Percentiles rank a stretch among this genome's conserved stretches.
Conservation (phyloP, 2,888 invertebrate species). For the Osmoderma eremita region DNA sequence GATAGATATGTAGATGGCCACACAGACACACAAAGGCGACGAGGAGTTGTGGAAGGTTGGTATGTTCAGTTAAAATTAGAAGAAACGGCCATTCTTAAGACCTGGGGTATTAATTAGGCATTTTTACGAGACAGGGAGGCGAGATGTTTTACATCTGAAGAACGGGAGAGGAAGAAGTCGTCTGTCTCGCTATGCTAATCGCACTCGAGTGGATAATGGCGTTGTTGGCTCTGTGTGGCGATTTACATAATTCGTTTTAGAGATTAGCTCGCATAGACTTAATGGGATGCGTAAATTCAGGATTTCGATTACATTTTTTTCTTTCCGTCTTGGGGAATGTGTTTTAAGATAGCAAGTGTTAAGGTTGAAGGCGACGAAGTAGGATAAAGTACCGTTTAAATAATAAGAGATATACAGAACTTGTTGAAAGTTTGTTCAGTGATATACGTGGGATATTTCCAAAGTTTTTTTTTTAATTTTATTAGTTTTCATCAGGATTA, state of each 20-base stretch:
- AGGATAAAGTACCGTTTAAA: not conserved
- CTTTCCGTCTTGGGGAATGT: not conserved
- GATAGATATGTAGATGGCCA: not conserved
- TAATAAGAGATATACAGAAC: no score
- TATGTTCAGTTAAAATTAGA: slow-evolving; percentile 25
- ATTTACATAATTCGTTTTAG: slow-evolving; percentile 36
- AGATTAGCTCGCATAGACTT: slow-evolving; percentile 23
- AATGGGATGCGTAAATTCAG: slow-evolving; percentile 30
- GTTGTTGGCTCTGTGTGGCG: slow-evolving; percentile 24
- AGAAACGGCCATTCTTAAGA: slow-evolving; percentile 23
- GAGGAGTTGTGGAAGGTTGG: no score
- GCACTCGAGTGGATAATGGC: slow-evolving; percentile 10
- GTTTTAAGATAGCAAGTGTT: slow-evolving; percentile 20
- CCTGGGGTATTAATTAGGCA: slow-evolving; percentile 30
- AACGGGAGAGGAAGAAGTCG: slow-evolving; percentile 24
- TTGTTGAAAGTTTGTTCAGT: no score
- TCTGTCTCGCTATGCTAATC: slow-evolving; percentile 34
- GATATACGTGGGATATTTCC: slow-evolving; percentile 11
- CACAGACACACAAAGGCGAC: no score
- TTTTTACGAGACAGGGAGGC: slow-evolving; percentile 31
- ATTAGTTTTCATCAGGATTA: no score
- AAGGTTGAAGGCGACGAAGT: not conserved
- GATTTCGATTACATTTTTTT: slow-evolving; percentile 25
- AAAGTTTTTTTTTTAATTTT: no score
- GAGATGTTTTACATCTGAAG: slow-evolving; percentile 32